A percentile compares a stretch with the other conserved stretches of the same genome.
Conservation (phyloP, 2,113 vertebrate genomes). For the Ceyx cyanopectus region DNA sequence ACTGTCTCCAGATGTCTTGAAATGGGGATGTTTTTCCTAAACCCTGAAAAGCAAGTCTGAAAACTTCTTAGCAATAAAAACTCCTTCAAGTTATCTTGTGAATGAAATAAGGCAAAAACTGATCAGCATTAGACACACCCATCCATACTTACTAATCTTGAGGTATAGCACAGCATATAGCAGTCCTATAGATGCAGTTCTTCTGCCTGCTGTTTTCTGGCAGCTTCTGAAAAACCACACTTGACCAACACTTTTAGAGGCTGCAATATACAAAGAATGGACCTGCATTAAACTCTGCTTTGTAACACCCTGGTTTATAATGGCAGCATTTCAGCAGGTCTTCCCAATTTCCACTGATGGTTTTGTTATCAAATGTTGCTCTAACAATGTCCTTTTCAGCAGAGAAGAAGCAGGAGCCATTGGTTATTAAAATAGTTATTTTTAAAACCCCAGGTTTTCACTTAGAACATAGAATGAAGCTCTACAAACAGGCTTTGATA, state of each 20-base stretch:
- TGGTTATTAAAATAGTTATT: neutral
- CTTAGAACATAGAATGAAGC: neutral
- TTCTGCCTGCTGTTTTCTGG: neutral
- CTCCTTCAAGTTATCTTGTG: constrained; percentile 2
- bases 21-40: constrained; percentile 39
- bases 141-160: neutral
- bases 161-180: neutral
- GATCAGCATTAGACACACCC: neutral
- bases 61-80: constrained; percentile 40
- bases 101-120: constrained; percentile 29
- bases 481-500: neutral
- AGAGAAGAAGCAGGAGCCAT: neutral
- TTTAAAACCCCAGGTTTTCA: neutral
- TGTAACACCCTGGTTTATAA: neutral
- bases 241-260: neutral
- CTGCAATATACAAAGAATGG: neutral
- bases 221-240: constrained; percentile 4
- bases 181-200: neutral
- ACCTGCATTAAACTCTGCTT: neutral
- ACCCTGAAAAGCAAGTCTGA: neutral
- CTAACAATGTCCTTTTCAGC: neutral
- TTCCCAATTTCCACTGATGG: neutral
- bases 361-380: neutral
- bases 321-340: neutral
- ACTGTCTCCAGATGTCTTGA: constrained; percentile 33